These are phyloP conservation scores for Hirtodrosophila histrioides DNA, from an alignment of 2,888 invertebrate species.

Conservation along the genomic window DNA sequence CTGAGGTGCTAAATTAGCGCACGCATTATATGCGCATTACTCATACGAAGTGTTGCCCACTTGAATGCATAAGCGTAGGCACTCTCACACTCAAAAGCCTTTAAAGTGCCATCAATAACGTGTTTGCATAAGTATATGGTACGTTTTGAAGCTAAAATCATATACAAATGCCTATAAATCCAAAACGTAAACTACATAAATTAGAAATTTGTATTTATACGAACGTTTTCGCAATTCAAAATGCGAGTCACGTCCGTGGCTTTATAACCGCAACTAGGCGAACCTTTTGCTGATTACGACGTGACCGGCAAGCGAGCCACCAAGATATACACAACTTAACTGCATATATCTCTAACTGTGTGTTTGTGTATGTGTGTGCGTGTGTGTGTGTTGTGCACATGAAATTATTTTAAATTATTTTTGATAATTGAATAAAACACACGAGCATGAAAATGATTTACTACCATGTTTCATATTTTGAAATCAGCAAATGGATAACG, in stretches of 20 bases:
- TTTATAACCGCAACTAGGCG: constrained; percentile 77
- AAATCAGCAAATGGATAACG: constrained; percentile 39
- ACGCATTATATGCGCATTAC: constrained; percentile 67
- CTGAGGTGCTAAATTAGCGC: constrained; percentile 63
- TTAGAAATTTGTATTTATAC: constrained; percentile 69
- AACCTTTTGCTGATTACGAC: constrained; percentile 77
- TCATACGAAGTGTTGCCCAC: constrained; percentile 50
- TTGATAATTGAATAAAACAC: constrained; percentile 72
- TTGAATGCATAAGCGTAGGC: constrained; percentile 27
- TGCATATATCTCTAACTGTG: constrained; percentile 1
- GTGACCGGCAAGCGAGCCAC: constrained; percentile 58
- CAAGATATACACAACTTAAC: constrained; percentile 18
- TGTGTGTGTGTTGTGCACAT: constrained; percentile 28
- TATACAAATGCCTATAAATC: constrained; percentile 68
- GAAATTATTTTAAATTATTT: constrained; percentile 77
- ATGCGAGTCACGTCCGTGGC: constrained; percentile 64
- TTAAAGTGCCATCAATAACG: constrained; percentile 48
- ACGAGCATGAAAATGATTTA: constrained; percentile 61
- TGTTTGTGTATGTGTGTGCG: constrained; percentile 14
- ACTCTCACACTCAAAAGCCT: constrained; percentile 35
- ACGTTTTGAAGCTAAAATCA: constrained; percentile 41
- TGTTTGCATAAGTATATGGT: constrained; percentile 12
- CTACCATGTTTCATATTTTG: constrained; percentile 46
- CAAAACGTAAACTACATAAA: constrained; percentile 76
- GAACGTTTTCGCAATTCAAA: constrained; percentile 47